A percentile compares a stretch with the other conserved stretches of the same genome.
These are phyloP conservation scores for Scartelaos histophorus DNA, from an alignment of 2,113 vertebrate species.

Conservation along the genomic window DNA sequence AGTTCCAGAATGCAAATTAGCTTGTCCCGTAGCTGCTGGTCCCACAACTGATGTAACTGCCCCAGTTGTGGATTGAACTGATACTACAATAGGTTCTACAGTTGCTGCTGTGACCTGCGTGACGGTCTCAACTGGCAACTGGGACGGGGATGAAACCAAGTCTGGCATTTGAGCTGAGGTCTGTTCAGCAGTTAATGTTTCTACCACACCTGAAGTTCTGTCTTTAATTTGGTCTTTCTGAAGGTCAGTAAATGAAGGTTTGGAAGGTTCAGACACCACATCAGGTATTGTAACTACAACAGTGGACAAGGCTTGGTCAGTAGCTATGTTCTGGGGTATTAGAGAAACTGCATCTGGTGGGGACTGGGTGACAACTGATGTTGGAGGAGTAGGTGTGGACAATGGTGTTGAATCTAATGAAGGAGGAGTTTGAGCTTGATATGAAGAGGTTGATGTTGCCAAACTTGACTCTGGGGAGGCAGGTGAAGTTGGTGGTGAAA, in stretches of 20 bases:
- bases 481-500: constrained; percentile 68
- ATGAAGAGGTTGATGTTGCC: constrained; percentile 64
- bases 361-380: constrained; percentile 42
- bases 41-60: constrained; percentile 23
- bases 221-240: constrained; percentile 12
- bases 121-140: constrained; percentile 41
- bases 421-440: constrained; percentile 64
- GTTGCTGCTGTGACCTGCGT: constrained; percentile 52
- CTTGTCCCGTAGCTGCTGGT: constrained; percentile 11
- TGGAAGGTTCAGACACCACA: constrained; percentile 60
- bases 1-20: constrained; percentile 34
- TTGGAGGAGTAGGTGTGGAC: constrained; percentile 67
- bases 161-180: constrained; percentile 68
- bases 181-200: constrained; percentile 23
- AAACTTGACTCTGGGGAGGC: constrained; percentile 67
- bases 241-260: constrained; percentile 22
- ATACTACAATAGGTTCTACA: constrained; percentile 35
- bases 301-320: constrained; percentile 18
- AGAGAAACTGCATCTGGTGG: constrained; percentile 28
- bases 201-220: constrained; percentile 12
- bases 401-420: constrained; percentile 69
- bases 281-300: constrained; percentile 63
- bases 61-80: constrained; percentile 26
- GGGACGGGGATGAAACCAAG: constrained; percentile 62
- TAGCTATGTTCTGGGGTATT: neutral